Percentiles rank a stretch among this genome's conserved stretches.
Evolutionary conservation across 2,113 vertebrate species (phyloP).

Genomic region (Chloebia gouldiae): DNA sequence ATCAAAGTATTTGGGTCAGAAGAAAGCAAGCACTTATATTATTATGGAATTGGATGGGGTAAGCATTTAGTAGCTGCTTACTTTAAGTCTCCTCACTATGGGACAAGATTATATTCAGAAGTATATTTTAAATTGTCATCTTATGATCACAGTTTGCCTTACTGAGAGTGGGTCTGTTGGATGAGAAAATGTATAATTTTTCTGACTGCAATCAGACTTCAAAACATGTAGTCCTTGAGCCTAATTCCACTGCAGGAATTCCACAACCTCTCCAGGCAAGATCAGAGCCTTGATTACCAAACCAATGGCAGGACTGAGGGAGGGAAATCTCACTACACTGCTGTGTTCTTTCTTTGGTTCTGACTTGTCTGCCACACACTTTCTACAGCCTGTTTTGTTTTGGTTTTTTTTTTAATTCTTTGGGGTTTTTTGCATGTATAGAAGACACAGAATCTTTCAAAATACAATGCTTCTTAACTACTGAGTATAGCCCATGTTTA

Average conservation of each 20-base stretch:
- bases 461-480: neutral
- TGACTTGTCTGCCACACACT: neutral
- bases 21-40: constrained; percentile 90
- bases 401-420: neutral
- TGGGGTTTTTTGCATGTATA: neutral
- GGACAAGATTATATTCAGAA: neutral
- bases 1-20: constrained; percentile 95
- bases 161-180: neutral
- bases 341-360: neutral
- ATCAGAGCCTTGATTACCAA: neutral
- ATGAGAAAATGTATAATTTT: neutral
- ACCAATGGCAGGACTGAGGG: neutral
- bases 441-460: neutral
- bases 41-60: constrained; percentile 94
- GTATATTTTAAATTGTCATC: neutral
- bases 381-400: neutral
- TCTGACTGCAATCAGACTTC: neutral
- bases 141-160: neutral
- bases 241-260: neutral
- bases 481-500: neutral
- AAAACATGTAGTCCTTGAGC: neutral
- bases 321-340: neutral
- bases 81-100: neutral
- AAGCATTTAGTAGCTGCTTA: constrained; percentile 39
- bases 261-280: neutral